Percentiles rank a stretch among this genome's conserved stretches.
These are phyloP conservation scores for Amiota mariae DNA, from an alignment of 2,888 invertebrate species.

Conservation along the genomic window DNA sequence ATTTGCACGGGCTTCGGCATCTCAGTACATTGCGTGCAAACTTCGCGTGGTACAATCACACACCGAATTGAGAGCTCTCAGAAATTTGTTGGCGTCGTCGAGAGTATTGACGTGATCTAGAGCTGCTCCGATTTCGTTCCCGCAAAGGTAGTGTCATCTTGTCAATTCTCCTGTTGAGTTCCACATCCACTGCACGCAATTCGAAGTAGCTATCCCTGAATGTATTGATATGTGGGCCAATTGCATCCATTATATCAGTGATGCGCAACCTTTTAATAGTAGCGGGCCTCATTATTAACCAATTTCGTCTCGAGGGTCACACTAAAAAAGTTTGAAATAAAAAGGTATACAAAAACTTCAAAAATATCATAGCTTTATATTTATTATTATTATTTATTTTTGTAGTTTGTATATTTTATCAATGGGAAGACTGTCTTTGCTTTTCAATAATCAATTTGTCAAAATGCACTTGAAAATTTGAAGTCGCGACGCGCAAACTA, in stretches of 20 bases:
- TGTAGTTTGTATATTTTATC: no score
- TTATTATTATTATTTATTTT: no score
- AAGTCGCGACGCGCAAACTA: no score
- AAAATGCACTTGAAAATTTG: no score
- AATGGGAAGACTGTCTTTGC: no score
- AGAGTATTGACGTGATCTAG: not conserved
- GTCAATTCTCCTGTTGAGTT: not conserved
- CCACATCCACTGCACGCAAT: not conserved
- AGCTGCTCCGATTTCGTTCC: not conserved
- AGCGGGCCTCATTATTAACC: no score
- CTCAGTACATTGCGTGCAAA: not conserved
- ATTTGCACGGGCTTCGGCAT: not conserved
- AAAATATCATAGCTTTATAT: no score
- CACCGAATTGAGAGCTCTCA: not conserved
- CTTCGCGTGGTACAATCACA: not conserved
- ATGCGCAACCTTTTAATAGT: no score
- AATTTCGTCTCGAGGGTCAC: no score
- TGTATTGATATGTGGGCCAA: not conserved
- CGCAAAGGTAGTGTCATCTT: not conserved
- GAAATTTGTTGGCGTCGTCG: not conserved
- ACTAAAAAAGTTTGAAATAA: no score
- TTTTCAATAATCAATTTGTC: no score
- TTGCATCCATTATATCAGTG: not conserved
- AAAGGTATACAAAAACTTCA: no score
- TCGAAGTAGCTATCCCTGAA: not conserved